phyloP scores from a whole-genome alignment of 2,888 invertebrate species.

The Chrysomela aeneicollis region DNA sequence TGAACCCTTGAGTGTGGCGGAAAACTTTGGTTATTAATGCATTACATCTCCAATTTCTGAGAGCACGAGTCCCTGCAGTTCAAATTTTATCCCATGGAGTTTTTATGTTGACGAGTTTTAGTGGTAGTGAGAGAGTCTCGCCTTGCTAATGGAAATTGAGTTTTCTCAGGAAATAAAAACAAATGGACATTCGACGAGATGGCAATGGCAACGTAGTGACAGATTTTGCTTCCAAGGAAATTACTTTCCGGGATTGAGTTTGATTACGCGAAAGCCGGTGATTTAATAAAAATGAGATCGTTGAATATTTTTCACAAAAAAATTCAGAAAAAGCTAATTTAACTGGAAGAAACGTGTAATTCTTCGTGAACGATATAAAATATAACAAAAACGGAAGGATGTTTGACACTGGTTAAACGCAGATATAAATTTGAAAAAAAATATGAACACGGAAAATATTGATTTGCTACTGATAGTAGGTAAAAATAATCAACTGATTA shows the following conservation, averaged over 20 bases:
- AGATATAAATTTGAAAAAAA: too few relatives aligned
- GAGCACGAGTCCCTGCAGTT: background rate
- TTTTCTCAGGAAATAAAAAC: constrained; percentile 3
- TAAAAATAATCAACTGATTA: too few relatives aligned
- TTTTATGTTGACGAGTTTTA: background rate
- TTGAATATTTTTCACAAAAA: background rate
- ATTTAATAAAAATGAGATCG: background rate
- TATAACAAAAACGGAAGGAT: too few relatives aligned
- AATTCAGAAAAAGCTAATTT: too few relatives aligned
- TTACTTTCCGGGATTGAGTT: background rate
- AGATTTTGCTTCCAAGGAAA: background rate
- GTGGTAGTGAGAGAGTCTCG: background rate
- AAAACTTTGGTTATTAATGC: too few relatives aligned
- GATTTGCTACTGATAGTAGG: too few relatives aligned
- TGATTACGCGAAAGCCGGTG: background rate
- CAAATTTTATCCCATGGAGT: background rate
- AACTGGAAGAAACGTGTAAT: too few relatives aligned
- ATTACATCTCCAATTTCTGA: too few relatives aligned
- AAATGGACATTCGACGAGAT: background rate
- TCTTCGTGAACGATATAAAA: too few relatives aligned
- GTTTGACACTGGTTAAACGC: too few relatives aligned
- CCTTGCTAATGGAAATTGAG: background rate
- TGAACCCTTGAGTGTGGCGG: too few relatives aligned
- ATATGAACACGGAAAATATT: too few relatives aligned
- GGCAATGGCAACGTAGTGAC: background rate